These are phyloP conservation scores for Sarcophaga bullata DNA, from an alignment of 1,140 invertebrate genomes.

Conservation along the genomic window DNA sequence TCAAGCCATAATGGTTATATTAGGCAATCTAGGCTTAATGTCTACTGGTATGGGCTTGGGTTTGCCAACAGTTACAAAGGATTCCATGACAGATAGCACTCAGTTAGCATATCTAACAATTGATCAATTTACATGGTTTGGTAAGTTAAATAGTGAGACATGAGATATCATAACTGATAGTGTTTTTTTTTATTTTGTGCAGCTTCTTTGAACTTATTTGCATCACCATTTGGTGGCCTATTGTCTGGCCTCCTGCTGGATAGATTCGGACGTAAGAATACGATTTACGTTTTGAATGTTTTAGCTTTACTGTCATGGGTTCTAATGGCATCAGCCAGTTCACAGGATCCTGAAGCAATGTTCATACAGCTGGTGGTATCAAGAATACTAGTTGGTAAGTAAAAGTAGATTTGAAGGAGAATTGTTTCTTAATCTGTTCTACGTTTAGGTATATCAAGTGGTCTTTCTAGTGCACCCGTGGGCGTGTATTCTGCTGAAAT, in stretches of 20 bases:
- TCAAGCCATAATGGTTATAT: conserved; percentile 55
- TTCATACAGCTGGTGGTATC: conserved; percentile 57
- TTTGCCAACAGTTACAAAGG: conserved; percentile 55
- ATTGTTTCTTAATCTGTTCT: conserved; percentile 1
- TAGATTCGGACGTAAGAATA: conserved; percentile 58
- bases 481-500: conserved; percentile 74
- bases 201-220: conserved; percentile 60
- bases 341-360: conserved; percentile 43
- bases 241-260: conserved; percentile 57
- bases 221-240: conserved; percentile 58
- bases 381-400: conserved; percentile 56
- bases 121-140: conserved; percentile 59
- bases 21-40: conserved; percentile 59
- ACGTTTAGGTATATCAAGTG: conserved; percentile 69
- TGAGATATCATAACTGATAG: neutral
- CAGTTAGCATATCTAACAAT: conserved; percentile 49
- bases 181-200: conserved; percentile 25
- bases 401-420: neutral
- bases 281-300: conserved; percentile 56
- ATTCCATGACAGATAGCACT: conserved; percentile 49
- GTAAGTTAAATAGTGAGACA: conserved; percentile 37
- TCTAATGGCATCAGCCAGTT: conserved; percentile 53
- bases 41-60: conserved; percentile 57
- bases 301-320: conserved; percentile 55
- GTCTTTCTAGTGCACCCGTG: conserved; percentile 71